phyloP scores from a whole-genome alignment of 2,113 vertebrate genomes.

The Mellivora capensis region DNA sequence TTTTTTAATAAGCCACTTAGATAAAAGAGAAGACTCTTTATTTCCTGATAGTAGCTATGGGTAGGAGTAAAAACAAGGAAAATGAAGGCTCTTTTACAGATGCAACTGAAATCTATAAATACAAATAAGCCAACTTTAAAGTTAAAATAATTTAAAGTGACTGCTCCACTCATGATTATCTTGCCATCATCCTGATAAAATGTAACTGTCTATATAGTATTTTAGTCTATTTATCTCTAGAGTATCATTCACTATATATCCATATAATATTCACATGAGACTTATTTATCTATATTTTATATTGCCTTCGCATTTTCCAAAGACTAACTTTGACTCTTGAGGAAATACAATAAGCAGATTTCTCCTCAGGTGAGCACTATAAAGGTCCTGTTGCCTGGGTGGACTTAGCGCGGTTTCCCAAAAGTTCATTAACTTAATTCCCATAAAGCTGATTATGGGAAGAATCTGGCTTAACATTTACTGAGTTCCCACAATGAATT shows the following conservation, averaged over 20 bases:
- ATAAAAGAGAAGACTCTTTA: conserved; percentile 1
- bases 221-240: background rate
- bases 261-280: background rate
- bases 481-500: background rate
- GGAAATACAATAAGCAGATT: background rate
- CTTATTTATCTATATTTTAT: background rate
- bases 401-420: background rate
- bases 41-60: background rate
- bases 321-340: background rate
- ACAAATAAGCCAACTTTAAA: background rate
- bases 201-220: background rate
- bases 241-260: background rate
- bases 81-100: background rate
- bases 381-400: background rate
- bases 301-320: background rate
- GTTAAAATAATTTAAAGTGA: background rate
- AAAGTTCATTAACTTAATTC: background rate
- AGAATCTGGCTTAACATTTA: conserved; percentile 9
- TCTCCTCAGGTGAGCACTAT: background rate
- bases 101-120: background rate
- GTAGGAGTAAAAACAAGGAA: background rate
- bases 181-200: background rate
- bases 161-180: background rate
- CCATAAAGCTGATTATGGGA: background rate
- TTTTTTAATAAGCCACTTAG: background rate